Conservation (phyloP, 2,113 vertebrate genomes). For the Thamnophis sirtalis region DNA sequence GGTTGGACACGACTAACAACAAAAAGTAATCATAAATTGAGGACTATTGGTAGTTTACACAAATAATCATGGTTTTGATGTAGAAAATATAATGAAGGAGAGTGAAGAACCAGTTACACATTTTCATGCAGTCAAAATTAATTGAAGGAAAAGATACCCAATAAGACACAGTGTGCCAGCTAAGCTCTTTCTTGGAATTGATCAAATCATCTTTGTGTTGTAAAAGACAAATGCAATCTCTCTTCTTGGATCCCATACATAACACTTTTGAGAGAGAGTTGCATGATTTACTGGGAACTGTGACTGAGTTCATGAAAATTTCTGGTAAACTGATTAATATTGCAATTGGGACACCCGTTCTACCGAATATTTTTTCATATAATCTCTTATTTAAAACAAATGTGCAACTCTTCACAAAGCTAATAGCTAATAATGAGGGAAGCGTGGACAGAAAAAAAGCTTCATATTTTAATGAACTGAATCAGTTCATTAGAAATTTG, state of each 20-base stretch:
- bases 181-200: background rate
- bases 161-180: background rate
- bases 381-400: background rate
- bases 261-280: background rate
- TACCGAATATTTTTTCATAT: background rate
- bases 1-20: too few species aligned
- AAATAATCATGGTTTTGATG: conserved; percentile 43
- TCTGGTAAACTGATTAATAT: background rate
- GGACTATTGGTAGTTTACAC: conserved; percentile 30
- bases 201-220: conserved; percentile 27
- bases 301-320: background rate
- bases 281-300: background rate
- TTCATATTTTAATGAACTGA: background rate
- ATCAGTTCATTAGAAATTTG: background rate
- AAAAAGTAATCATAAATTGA: background rate
- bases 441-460: background rate
- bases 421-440: background rate
- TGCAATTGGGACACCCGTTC: background rate
- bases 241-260: background rate
- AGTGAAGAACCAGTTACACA: conserved; percentile 15
- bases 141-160: conserved; percentile 34
- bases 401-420: background rate
- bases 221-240: background rate
- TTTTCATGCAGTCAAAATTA: conserved; percentile 49
- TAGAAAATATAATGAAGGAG: conserved; percentile 32